A percentile compares a stretch with the other conserved stretches of the same genome.
Conservation (phyloP, 1,140 invertebrate genomes). For the Tribolium castaneum region DNA sequence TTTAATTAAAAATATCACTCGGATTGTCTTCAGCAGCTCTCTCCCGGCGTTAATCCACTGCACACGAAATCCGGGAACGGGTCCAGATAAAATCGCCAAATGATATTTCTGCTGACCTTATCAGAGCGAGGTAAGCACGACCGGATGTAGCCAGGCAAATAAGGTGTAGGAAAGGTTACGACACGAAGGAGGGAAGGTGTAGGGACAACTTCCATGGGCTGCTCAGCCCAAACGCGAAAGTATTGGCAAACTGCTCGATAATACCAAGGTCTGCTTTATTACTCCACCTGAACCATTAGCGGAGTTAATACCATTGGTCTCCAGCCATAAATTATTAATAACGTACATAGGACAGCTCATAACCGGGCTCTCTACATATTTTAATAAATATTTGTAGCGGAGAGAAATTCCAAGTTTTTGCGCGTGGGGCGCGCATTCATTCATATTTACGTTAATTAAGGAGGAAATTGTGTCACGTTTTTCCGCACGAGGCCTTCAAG, state of each 20-base stretch:
- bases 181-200: neutral
- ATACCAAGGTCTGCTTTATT: constrained; percentile 31
- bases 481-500: neutral
- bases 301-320: constrained; percentile 5
- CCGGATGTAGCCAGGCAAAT: constrained; percentile 28
- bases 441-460: neutral
- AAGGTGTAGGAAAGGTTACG: constrained; percentile 23
- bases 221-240: constrained; percentile 19
- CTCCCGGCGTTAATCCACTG: neutral
- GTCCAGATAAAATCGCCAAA: constrained; percentile 31
- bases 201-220: constrained; percentile 8
- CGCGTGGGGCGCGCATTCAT: neutral
- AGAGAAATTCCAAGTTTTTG: too few species aligned
- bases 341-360: neutral
- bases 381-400: neutral
- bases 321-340: constrained; percentile 1
- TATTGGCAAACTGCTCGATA: constrained; percentile 35
- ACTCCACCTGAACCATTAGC: constrained; percentile 9
- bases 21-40: too few species aligned
- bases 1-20: neutral
- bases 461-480: neutral
- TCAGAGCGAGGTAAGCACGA: constrained; percentile 20
- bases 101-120: constrained; percentile 30
- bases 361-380: neutral
- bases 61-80: constrained; percentile 8